phyloP scores from a whole-genome alignment of 1,140 invertebrate species.

The Drosophila jambulina region DNA sequence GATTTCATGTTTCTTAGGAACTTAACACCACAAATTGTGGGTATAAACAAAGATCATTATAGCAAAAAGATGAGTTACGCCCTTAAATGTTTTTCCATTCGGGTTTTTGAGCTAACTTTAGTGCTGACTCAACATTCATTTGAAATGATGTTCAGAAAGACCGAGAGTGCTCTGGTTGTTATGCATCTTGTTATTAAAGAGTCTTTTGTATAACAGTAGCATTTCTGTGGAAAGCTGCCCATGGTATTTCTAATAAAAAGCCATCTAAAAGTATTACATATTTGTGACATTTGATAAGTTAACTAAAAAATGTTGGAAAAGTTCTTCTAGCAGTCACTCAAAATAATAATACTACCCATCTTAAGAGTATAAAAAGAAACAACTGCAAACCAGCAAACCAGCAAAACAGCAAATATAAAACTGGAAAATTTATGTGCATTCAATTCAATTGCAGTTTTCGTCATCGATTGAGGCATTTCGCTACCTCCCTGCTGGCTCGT shows the following conservation, averaged over 20 bases:
- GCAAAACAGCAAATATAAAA: constrained; percentile 16
- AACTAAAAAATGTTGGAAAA: background rate
- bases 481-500: constrained; percentile 38
- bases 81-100: no score
- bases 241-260: no score
- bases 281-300: no score
- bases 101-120: no score
- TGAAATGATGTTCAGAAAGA: no score
- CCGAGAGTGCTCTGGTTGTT: no score
- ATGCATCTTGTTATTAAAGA: background rate
- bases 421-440: constrained; percentile 67
- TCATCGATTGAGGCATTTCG: constrained; percentile 44
- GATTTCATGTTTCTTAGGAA: background rate
- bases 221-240: no score
- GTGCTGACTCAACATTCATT: no score
- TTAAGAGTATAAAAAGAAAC: background rate
- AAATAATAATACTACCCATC: background rate
- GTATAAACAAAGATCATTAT: no score
- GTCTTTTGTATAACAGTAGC: background rate
- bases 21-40: no score
- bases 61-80: no score
- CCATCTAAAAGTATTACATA: no score
- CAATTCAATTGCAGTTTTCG: constrained; percentile 69
- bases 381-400: constrained; percentile 9
- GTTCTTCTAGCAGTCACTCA: fast-evolving